Percentiles rank a stretch among this genome's conserved stretches.
phyloP scores from a whole-genome alignment of 2,888 invertebrate species.

The Copidosoma aretas region DNA sequence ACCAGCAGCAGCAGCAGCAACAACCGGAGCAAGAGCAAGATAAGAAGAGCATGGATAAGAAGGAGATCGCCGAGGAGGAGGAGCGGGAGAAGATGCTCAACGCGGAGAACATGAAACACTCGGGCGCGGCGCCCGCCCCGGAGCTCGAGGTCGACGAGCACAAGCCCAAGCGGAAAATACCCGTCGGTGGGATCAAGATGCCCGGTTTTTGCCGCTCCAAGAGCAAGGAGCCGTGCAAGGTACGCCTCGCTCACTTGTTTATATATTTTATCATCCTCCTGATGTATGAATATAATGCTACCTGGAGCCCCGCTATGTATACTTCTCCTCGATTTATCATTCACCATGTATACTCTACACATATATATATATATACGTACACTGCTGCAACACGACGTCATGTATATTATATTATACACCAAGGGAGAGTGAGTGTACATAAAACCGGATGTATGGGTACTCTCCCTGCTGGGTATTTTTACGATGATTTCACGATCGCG shows the following conservation, averaged over 20 bases:
- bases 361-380: background rate
- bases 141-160: constrained; percentile 63
- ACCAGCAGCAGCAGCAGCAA: constrained; percentile 43
- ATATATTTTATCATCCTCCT: no score
- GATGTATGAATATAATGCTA: no score
- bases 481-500: background rate
- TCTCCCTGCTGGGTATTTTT: background rate
- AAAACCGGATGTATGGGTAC: background rate
- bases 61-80: constrained; percentile 59
- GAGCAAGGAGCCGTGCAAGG: constrained; percentile 77
- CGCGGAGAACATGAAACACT: constrained; percentile 68
- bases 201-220: constrained; percentile 84
- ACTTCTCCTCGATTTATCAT: no score
- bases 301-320: no score
- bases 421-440: no score
- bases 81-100: constrained; percentile 71
- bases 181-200: constrained; percentile 87
- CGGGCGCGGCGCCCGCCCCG: constrained; percentile 61
- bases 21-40: constrained; percentile 48
- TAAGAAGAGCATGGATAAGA: constrained; percentile 57
- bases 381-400: no score
- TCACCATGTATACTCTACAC: background rate
- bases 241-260: constrained; percentile 49
- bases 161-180: constrained; percentile 75
- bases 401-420: no score